These are phyloP conservation scores for Phalera bucephala DNA, from an alignment of 2,888 invertebrate species.

Conservation along the genomic window DNA sequence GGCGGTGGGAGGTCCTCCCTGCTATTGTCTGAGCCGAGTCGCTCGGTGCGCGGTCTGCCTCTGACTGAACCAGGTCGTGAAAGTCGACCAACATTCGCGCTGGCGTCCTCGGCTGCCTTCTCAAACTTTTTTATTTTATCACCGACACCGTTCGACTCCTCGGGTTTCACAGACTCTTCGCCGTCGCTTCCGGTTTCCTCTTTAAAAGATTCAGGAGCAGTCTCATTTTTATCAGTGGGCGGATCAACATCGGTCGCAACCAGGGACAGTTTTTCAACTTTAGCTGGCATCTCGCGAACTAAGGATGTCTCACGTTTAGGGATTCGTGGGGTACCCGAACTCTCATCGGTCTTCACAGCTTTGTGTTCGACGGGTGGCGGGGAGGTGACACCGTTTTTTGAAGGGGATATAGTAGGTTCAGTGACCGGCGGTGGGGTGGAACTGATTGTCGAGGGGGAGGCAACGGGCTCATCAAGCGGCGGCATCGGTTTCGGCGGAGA, in stretches of 20 bases:
- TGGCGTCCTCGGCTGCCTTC: constrained; percentile 70
- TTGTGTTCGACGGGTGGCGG: constrained; percentile 12
- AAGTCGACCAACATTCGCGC: constrained; percentile 43
- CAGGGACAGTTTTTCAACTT: constrained; percentile 23
- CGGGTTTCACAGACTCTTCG: constrained; percentile 22
- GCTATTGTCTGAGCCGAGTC: constrained; percentile 44
- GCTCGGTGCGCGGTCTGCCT: constrained; percentile 26
- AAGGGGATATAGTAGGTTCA: constrained; percentile 2
- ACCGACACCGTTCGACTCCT: constrained; percentile 73
- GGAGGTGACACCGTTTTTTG: not conserved
- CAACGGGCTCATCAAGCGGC: not conserved
- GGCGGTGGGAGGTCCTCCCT: constrained; percentile 59
- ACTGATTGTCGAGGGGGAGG: not conserved
- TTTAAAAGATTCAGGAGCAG: constrained; percentile 7
- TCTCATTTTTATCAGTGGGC: constrained; percentile 4
- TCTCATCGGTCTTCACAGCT: constrained; percentile 31
- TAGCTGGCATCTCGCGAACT: constrained; percentile 32
- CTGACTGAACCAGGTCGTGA: constrained; percentile 68
- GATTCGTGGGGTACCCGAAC: constrained; percentile 14
- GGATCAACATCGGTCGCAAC: constrained; percentile 13
- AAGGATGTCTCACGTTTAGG: constrained; percentile 40
- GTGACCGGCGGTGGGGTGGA: constrained; percentile 4
- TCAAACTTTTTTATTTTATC: constrained; percentile 77
- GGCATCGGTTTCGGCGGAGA: constrained; percentile 14
- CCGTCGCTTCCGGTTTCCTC: constrained; percentile 5